Percentiles rank a stretch among this genome's conserved stretches.
These are phyloP conservation scores for Phocides pigmalion DNA, from an alignment of 1,140 invertebrate genomes.

Conservation along the genomic window DNA sequence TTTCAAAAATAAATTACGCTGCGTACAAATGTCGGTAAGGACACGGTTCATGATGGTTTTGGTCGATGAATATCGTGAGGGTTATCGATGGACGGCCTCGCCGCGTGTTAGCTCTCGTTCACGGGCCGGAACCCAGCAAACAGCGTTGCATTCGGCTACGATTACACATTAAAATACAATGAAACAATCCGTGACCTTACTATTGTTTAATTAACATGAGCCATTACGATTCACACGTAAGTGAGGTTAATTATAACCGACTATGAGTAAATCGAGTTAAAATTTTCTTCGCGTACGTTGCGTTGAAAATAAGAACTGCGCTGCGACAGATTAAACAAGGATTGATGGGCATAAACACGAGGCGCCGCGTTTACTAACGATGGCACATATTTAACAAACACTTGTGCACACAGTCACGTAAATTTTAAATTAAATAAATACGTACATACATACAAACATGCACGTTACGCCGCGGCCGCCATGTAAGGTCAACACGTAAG, in stretches of 20 bases:
- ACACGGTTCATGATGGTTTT: constrained; percentile 38
- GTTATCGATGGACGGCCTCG: constrained; percentile 45
- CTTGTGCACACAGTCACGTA: constrained; percentile 31
- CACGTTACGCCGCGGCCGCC: constrained; percentile 44
- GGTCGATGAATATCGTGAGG: constrained; percentile 48
- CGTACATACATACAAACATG: constrained; percentile 40
- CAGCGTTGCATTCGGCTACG: constrained; percentile 37
- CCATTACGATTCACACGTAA: constrained; percentile 57
- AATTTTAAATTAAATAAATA: constrained; percentile 56
- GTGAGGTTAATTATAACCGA: constrained; percentile 33
- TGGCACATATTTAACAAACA: constrained; percentile 41
- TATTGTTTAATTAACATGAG: constrained; percentile 64
- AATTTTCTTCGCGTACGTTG: neutral
- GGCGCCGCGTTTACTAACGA: neutral
- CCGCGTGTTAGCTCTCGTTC: constrained; percentile 31
- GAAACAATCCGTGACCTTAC: constrained; percentile 66
- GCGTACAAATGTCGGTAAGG: constrained; percentile 25
- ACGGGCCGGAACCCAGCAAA: constrained; percentile 33
- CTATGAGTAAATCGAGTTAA: constrained; percentile 5
- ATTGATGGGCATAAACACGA: constrained; percentile 7
- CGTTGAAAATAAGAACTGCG: constrained; percentile 11
- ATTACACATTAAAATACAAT: constrained; percentile 63
- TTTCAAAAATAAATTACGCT: constrained; percentile 31
- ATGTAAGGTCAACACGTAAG: constrained; percentile 55
- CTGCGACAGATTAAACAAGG: constrained; percentile 20